These are phyloP conservation scores for Nerophis ophidion DNA, from an alignment of 2,113 vertebrate genomes.

Conservation along the genomic window DNA sequence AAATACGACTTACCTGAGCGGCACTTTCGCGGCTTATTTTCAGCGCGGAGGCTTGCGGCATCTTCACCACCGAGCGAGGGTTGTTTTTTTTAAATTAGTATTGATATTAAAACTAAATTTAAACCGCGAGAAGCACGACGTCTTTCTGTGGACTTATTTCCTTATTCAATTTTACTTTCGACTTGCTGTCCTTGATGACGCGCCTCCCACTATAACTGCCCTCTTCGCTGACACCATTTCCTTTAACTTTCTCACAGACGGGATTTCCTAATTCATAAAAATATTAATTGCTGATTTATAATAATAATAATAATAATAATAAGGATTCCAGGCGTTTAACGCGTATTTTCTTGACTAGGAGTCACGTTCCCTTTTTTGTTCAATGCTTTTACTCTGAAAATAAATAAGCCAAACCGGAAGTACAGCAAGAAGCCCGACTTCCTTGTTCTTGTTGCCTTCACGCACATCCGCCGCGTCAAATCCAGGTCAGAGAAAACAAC, in stretches of 20 bases:
- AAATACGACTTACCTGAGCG: slow-evolving; percentile 47
- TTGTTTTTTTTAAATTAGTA: not conserved
- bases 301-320: too few species aligned
- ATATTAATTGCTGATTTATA: too few species aligned
- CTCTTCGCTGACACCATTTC: not conserved
- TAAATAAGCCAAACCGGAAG: not conserved
- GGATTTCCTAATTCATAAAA: too few species aligned
- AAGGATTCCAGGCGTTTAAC: too few species aligned
- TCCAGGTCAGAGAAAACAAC: not conserved
- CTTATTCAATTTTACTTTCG: slow-evolving; percentile 50
- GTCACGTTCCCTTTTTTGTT: not conserved
- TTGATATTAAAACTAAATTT: not conserved
- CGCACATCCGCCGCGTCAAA: too few species aligned
- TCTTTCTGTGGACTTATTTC: slow-evolving; percentile 37
- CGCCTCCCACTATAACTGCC: slow-evolving; percentile 32
- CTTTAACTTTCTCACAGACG: not conserved
- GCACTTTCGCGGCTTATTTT: slow-evolving; percentile 45
- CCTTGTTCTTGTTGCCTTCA: not conserved
- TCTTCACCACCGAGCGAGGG: slow-evolving; percentile 5
- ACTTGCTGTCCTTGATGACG: slow-evolving; percentile 7
- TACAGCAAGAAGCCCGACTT: not conserved
- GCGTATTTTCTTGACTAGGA: too few species aligned
- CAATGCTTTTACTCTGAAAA: not conserved
- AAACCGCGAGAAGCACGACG: not conserved
- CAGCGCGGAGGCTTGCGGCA: slow-evolving; percentile 48